phyloP scores from a whole-genome alignment of 2,797 vertebrate species.

The Pampus argenteus region DNA sequence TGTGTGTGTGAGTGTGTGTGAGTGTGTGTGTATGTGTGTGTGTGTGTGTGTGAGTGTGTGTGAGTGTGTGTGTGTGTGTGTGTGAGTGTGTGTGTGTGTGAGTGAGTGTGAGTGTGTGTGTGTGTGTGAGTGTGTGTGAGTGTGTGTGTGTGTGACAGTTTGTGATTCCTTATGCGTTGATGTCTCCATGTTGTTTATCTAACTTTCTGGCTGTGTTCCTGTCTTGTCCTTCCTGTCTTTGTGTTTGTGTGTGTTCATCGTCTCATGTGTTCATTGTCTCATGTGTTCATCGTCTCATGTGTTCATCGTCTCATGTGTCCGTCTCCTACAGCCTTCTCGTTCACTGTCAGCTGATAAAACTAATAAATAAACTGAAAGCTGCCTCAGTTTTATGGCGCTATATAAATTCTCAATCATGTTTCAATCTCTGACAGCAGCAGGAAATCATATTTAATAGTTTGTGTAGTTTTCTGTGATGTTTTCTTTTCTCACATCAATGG shows the following conservation, averaged over 20 bases:
- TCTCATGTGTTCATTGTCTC: not conserved
- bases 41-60: conserved; percentile 21
- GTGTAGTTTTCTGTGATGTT: conserved; percentile 60
- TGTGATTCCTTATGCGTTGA: conserved; percentile 7
- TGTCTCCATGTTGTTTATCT: conserved; percentile 16
- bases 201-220: conserved; percentile 2
- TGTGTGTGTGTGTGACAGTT: not conserved
- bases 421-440: conserved; percentile 31
- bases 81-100: too few species aligned
- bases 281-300: not conserved
- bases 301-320: conserved; percentile 1
- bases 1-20: conserved; percentile 8
- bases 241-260: not conserved
- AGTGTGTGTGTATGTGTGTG: conserved; percentile 22
- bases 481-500: conserved; percentile 35
- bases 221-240: not conserved
- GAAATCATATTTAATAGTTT: conserved; percentile 60
- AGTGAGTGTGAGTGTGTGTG: conserved; percentile 19
- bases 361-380: conserved; percentile 39
- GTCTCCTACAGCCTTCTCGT: not conserved
- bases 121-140: conserved; percentile 29
- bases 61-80: conserved; percentile 25
- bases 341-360: conserved; percentile 36
- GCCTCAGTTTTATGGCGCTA: conserved; percentile 31
- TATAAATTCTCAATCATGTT: conserved; percentile 50